Percentiles rank a stretch among this genome's conserved stretches.
Evolutionary conservation across 2,113 vertebrate genomes (phyloP).

Genomic region (Anhinga rufa): DNA sequence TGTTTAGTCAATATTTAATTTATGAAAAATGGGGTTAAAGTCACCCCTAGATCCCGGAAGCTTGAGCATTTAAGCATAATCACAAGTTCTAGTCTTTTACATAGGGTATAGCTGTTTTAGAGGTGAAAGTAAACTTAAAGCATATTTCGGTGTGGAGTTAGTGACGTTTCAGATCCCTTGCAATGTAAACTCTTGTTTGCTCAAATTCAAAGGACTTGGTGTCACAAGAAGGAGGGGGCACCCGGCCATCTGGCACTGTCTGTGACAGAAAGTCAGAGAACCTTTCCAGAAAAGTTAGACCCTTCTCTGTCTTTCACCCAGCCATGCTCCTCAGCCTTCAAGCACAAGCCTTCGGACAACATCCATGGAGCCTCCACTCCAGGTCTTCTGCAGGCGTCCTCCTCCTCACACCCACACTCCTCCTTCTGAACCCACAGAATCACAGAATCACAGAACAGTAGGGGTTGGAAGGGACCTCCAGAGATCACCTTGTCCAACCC

Average conservation of each 20-base stretch:
- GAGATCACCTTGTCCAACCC: too few relatives aligned
- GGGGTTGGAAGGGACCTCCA: too few relatives aligned
- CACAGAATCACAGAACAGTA: too few relatives aligned
- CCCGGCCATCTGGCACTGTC: not conserved
- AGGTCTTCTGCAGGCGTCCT: not conserved
- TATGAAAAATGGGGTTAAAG: not conserved
- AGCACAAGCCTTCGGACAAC: fast-evolving
- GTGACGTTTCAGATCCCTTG: not conserved
- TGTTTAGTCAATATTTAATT: not conserved
- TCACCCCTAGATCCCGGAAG: not conserved
- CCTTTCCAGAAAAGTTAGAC: not conserved
- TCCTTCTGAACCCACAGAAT: not conserved
- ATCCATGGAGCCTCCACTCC: not conserved
- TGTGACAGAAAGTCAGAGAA: not conserved
- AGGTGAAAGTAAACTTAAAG: not conserved
- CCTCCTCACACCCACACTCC: fast-evolving
- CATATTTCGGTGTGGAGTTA: not conserved
- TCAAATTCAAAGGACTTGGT: not conserved
- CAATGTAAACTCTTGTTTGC: not conserved
- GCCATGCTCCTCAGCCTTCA: not conserved
- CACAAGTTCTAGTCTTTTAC: not conserved
- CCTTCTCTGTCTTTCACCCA: not conserved
- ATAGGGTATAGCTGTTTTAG: not conserved
- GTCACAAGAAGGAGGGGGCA: not conserved
- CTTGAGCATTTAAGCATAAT: not conserved